A percentile compares a stretch with the other conserved stretches of the same genome.
Conservation (phyloP, 2,113 vertebrate species). For the Sphaerodactylus townsendi region DNA sequence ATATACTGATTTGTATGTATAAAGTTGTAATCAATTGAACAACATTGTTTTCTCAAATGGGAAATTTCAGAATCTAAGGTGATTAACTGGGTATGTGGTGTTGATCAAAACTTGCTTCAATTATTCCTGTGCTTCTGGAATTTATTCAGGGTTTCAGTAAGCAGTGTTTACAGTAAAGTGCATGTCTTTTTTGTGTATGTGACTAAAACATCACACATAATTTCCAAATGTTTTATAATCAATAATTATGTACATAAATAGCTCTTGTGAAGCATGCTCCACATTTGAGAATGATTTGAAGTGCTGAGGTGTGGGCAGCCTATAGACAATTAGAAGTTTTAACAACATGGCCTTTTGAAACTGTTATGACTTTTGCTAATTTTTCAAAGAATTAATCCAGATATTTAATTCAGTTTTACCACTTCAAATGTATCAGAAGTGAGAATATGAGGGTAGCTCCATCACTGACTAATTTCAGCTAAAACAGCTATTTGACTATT, state of each 20-base stretch:
- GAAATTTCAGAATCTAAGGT: background rate
- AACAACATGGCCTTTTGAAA: background rate
- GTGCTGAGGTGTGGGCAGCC: background rate
- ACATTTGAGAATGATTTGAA: background rate
- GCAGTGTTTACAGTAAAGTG: too few relatives aligned
- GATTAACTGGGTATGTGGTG: slow-evolving; percentile 10
- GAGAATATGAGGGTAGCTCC: too few relatives aligned
- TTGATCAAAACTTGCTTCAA: slow-evolving; percentile 13
- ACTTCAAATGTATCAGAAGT: background rate
- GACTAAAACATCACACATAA: background rate
- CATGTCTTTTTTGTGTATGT: background rate
- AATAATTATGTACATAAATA: background rate
- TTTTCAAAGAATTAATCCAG: background rate
- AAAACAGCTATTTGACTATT: too few relatives aligned
- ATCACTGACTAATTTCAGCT: too few relatives aligned
- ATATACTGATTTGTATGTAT: slow-evolving; percentile 17
- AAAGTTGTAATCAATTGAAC: slow-evolving; percentile 2
- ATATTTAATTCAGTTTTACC: background rate
- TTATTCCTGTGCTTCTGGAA: background rate
- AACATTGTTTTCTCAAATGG: slow-evolving; percentile 20
- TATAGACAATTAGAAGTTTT: background rate
- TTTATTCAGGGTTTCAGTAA: too few relatives aligned
- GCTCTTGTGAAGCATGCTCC: background rate
- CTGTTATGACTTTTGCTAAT: background rate
- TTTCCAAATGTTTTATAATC: background rate